Percentiles rank a stretch among this genome's conserved stretches.
These are phyloP conservation scores for Himantopus leucocephalus DNA, from an alignment of 2,113 vertebrate genomes.

Conservation along the genomic window DNA sequence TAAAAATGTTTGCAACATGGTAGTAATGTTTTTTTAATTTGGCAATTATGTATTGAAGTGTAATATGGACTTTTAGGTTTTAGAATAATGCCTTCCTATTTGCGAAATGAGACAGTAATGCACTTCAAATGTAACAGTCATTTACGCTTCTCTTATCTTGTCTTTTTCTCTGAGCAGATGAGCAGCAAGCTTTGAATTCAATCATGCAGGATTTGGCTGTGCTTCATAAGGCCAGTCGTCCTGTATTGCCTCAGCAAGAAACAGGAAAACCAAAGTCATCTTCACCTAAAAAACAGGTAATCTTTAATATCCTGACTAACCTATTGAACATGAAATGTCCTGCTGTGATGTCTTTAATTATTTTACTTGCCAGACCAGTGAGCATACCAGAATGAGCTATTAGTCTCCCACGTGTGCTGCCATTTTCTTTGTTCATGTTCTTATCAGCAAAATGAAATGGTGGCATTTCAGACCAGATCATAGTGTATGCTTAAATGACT, in stretches of 20 bases:
- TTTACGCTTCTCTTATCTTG: not conserved
- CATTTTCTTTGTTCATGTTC: slow-evolving; percentile 6
- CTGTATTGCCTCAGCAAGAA: slow-evolving; percentile 86
- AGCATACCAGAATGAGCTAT: not conserved
- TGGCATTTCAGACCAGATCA: not conserved
- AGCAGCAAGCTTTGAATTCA: slow-evolving; percentile 96
- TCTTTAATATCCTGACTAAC: not conserved
- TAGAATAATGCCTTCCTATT: not conserved
- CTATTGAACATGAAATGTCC: not conserved
- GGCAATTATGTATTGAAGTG: not conserved
- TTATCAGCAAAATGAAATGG: slow-evolving; percentile 3
- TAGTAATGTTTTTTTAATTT: not conserved
- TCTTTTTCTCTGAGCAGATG: slow-evolving; percentile 61
- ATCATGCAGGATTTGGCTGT: slow-evolving; percentile 99
- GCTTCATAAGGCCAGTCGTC: slow-evolving; percentile 93
- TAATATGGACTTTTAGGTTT: not conserved
- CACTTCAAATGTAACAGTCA: not conserved
- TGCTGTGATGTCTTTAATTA: slow-evolving; percentile 21
- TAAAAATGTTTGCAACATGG: not conserved
- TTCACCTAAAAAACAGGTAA: slow-evolving; percentile 96
- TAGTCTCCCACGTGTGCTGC: not conserved
- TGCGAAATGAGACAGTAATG: not conserved
- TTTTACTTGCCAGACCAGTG: slow-evolving; percentile 15
- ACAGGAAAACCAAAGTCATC: slow-evolving; percentile 87
- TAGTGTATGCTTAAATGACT: not conserved